Base-by-base conservation (phyloP, 2,888 invertebrate species). In the Cantharis rustica region DNA sequence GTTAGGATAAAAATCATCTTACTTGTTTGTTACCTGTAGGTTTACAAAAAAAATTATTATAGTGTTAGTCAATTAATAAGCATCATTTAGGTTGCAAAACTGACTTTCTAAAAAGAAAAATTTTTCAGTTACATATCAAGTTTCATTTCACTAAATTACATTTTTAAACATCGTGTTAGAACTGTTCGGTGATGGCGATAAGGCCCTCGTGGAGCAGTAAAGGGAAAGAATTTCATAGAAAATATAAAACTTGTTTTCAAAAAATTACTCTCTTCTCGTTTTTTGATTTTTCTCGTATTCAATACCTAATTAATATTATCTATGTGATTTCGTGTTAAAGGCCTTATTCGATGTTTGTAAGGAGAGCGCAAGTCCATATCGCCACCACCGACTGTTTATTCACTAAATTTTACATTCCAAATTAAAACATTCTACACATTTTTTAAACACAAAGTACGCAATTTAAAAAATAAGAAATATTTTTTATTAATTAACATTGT, bases 1-100 rank as follows among this genome's bases (percentile, higher is more conserved):
- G 16, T 66, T 75, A 71, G 77, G 69, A 26, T 77, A 68, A 74
- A 16, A 68, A 71, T 77, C 66, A 69, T 75, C 47, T 71, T 72
- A 70, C 72, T 71, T 69, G 75, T 72, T 71, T 75, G 61, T 75
- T 75, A 72, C 17, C 71, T 26, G 16, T 61, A 64, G 47, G 7
- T 47, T 47, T 47, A 47, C 47, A 47, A 47, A 47, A 47, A 47
- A 31, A 31, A 47, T 47, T 47, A 47, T 47, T n/a, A 47, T 47
- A 47, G 47, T 47, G 47, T 47, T 47, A 47, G 47, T 47, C 47
- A 47, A 47, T 47, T 47, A 47, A 47, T 47, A 47, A 47, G n/a
- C n/a, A 47, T 47, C 47, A 47, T 47, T 47, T 47, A 47, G n/a
- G 47, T 47, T 47, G 47, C 13, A 9, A 47, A 47, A 47, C 47